These are phyloP conservation scores for Pterocles gutturalis DNA, from an alignment of 2,113 vertebrate genomes.

Conservation along the genomic window DNA sequence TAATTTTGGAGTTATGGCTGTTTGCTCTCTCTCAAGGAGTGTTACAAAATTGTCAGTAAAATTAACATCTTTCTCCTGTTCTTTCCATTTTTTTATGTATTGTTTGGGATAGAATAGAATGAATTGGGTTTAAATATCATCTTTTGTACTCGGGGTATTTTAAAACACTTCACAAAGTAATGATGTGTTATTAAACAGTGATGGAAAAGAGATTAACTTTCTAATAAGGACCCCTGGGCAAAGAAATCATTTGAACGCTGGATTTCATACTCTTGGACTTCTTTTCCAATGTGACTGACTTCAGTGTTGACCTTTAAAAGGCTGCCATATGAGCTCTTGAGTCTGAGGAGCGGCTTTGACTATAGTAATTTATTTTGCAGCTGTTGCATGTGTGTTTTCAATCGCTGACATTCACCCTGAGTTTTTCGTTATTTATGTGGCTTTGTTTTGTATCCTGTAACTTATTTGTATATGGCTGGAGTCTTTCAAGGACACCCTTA, in stretches of 20 bases:
- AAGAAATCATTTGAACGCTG: background rate
- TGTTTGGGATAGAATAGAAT: background rate
- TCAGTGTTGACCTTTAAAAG: conserved; percentile 55
- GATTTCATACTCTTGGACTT: conserved; percentile 28
- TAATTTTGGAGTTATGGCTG: conserved; percentile 15
- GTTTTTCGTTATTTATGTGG: conserved; percentile 26
- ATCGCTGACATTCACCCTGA: conserved; percentile 28
- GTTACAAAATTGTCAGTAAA: conserved; percentile 14
- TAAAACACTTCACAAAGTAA: conserved; percentile 40
- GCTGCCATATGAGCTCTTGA: conserved; percentile 21
- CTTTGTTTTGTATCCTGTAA: background rate
- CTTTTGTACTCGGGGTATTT: conserved; percentile 33
- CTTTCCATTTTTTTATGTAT: background rate
- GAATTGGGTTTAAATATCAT: conserved; percentile 30
- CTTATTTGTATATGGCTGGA: conserved; percentile 10
- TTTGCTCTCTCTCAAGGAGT: background rate
- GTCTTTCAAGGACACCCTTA: conserved; percentile 43
- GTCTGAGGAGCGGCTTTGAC: conserved; percentile 35
- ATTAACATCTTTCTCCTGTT: conserved; percentile 18
- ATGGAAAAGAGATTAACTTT: conserved; percentile 52
- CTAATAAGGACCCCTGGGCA: conserved; percentile 45
- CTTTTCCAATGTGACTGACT: conserved; percentile 15
- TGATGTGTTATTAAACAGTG: conserved; percentile 45
- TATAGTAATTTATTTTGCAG: conserved; percentile 39
- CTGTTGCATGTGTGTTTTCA: conserved; percentile 47